Evolutionary conservation across 1,140 invertebrate species (phyloP).

Genomic region (Magallana angulata): DNA sequence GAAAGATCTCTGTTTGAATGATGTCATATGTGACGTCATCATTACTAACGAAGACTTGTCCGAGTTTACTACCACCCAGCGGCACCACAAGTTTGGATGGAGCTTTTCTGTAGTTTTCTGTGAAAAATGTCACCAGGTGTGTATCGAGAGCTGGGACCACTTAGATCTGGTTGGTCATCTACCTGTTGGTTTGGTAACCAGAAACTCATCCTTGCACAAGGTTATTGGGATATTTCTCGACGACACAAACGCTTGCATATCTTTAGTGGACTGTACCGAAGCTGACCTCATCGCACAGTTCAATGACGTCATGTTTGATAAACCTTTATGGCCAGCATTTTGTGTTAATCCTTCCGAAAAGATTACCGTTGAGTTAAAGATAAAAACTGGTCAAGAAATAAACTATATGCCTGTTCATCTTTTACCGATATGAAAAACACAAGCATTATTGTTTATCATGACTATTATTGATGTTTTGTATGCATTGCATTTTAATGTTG

Average conservation of each 20-base stretch:
- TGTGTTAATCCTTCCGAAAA: neutral
- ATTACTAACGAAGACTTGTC: constrained; percentile 9
- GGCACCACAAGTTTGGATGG: neutral
- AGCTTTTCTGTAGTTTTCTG: constrained; percentile 23
- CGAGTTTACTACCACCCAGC: neutral
- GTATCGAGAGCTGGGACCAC: constrained; percentile 28
- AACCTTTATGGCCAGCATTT: constrained; percentile 38
- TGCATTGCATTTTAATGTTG: too few species aligned
- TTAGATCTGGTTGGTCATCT: neutral
- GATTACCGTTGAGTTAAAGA: neutral
- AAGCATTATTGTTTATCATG: too few species aligned
- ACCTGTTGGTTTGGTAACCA: constrained; percentile 2
- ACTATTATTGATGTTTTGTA: too few species aligned
- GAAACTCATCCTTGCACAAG: neutral
- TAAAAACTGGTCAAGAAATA: constrained; percentile 16
- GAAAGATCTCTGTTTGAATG: neutral
- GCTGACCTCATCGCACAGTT: constrained; percentile 6
- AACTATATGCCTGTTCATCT: constrained; percentile 27
- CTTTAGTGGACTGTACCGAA: constrained; percentile 2
- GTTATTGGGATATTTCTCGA: constrained; percentile 1
- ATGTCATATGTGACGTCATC: constrained; percentile 43
- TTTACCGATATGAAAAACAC: neutral
- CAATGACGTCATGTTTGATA: constrained; percentile 21
- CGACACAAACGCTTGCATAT: constrained; percentile 2
- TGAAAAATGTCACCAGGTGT: constrained; percentile 27